Evolutionary conservation across 2,113 vertebrate species (phyloP).

Genomic region (Petromus typicus): DNA sequence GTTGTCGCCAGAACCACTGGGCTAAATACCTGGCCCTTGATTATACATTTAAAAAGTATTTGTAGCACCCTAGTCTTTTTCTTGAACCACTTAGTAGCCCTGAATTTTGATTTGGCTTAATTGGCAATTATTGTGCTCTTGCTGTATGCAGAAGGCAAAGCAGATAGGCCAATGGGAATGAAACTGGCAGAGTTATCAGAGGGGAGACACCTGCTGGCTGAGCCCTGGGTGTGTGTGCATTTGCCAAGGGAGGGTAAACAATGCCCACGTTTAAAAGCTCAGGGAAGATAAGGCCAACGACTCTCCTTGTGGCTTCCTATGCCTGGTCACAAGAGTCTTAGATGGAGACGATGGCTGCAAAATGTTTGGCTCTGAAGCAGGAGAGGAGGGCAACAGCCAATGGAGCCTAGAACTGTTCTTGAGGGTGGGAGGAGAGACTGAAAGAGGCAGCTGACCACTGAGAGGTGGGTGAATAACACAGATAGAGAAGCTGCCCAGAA

Average conservation of each 20-base stretch:
- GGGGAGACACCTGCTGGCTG: not conserved
- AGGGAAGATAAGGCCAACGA: not conserved
- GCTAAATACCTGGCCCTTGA: too few species aligned
- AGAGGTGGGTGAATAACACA: not conserved
- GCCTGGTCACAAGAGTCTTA: rapidly evolving
- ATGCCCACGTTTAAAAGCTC: not conserved
- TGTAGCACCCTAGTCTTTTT: not conserved
- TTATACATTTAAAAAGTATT: not conserved
- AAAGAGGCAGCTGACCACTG: not conserved
- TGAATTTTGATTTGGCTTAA: not conserved
- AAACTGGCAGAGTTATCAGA: not conserved
- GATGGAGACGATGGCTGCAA: not conserved
- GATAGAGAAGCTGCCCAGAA: not conserved
- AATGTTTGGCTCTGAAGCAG: not conserved
- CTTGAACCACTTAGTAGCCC: not conserved
- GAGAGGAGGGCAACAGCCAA: not conserved
- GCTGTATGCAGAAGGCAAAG: not conserved
- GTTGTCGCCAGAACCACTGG: too few species aligned
- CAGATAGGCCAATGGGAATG: not conserved
- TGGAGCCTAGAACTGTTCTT: not conserved
- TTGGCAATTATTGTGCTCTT: not conserved
- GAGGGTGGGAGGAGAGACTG: not conserved
- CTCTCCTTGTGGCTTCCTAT: not conserved
- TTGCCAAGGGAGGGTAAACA: slow-evolving; percentile 71
- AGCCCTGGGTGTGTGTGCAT: slow-evolving; percentile 50